Conservation (phyloP, 2,888 invertebrate species). For the Petrophora chlorosata region DNA sequence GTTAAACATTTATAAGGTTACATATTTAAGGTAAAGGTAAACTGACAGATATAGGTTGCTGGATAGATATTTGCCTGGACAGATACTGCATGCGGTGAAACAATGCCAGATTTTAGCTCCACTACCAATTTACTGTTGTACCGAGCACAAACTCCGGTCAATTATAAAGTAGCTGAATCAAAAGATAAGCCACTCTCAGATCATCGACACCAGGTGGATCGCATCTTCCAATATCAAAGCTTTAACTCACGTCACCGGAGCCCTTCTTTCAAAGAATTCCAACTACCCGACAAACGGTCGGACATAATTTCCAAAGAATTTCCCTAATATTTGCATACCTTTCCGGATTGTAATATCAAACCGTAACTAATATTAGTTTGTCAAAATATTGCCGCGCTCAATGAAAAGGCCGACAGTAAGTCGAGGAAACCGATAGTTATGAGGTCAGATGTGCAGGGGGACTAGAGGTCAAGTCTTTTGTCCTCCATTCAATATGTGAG, state of each 20-base stretch:
- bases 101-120: no score
- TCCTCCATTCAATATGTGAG: slow-evolving; percentile 23
- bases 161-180: no score
- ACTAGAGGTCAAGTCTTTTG: slow-evolving; percentile 19
- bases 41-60: no score
- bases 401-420: slow-evolving; percentile 33
- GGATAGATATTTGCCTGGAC: no score
- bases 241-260: neutral
- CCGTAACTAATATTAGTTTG: slow-evolving; percentile 39
- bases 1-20: no score
- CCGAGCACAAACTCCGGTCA: no score
- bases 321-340: slow-evolving; percentile 19
- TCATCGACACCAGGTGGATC: no score
- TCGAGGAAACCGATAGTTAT: slow-evolving; percentile 28
- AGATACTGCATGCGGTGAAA: no score
- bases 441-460: slow-evolving; percentile 28
- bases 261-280: neutral
- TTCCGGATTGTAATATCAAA: slow-evolving; percentile 27
- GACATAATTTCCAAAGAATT: neutral
- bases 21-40: no score
- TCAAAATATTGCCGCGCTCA: slow-evolving; percentile 31
- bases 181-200: no score
- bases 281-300: neutral
- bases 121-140: no score
- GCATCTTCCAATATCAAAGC: no score